phyloP scores from a whole-genome alignment of 2,113 vertebrate species.

The Proterorhinus semilunaris region DNA sequence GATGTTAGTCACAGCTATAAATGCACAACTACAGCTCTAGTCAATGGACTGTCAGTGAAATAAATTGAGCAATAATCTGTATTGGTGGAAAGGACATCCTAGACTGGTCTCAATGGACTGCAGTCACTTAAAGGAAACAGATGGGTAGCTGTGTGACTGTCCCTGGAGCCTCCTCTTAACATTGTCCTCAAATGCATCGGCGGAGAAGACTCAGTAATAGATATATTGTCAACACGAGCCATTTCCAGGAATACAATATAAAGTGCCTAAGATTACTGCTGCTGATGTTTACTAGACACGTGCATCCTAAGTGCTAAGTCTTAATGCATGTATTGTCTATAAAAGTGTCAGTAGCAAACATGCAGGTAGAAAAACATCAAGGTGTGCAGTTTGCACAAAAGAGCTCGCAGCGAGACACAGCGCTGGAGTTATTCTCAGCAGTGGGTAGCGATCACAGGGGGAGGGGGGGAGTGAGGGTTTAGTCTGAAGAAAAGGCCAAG shows the following conservation, averaged over 20 bases:
- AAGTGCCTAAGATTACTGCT: not conserved
- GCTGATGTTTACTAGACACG: not conserved
- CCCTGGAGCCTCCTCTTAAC: slow-evolving; percentile 18
- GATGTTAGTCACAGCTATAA: not conserved
- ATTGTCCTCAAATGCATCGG: slow-evolving; percentile 27
- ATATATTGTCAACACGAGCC: slow-evolving; percentile 14
- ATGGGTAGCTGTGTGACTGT: slow-evolving; percentile 42
- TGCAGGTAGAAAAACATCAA: slow-evolving; percentile 16
- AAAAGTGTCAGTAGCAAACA: not conserved
- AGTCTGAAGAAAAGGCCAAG: slow-evolving; percentile 30
- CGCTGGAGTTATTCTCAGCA: slow-evolving; percentile 46
- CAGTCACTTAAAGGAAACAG: slow-evolving; percentile 52
- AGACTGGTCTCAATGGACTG: slow-evolving; percentile 44
- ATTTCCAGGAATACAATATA: slow-evolving; percentile 12
- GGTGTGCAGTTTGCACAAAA: slow-evolving; percentile 17
- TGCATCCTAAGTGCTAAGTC: not conserved
- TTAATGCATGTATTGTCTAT: slow-evolving; percentile 1
- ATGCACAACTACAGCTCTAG: not conserved
- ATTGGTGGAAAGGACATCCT: slow-evolving; percentile 28
- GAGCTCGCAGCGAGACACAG: slow-evolving; percentile 30
- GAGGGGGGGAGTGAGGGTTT: not conserved
- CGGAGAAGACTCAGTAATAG: slow-evolving; percentile 11
- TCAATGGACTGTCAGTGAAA: not conserved
- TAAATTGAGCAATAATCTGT: not conserved
- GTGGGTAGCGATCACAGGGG: slow-evolving; percentile 10